These are phyloP conservation scores for Planiliza haematocheilus DNA, from an alignment of 2,113 vertebrate species.

Conservation along the genomic window DNA sequence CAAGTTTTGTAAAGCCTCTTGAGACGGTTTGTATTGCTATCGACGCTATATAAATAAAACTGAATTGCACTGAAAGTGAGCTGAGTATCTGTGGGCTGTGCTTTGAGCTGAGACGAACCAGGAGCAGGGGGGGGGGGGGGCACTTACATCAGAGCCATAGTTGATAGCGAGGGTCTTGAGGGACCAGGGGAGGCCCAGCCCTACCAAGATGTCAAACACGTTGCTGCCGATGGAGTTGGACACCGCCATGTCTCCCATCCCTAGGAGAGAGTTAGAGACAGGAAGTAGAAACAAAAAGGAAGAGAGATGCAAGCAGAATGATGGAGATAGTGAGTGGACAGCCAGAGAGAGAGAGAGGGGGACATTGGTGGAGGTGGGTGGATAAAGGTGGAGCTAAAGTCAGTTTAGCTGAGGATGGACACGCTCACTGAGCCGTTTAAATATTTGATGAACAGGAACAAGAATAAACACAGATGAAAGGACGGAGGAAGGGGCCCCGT, in stretches of 20 bases:
- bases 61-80: neutral
- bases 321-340: neutral
- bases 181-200: constrained; percentile 94
- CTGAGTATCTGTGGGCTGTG: neutral
- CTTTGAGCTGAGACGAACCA: neutral
- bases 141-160: constrained; percentile 93
- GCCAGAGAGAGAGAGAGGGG: constrained; percentile 10
- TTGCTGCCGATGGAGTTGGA: constrained; percentile 99
- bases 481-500: constrained; percentile 33
- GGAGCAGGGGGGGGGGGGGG: accelerated
- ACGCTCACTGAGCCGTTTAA: constrained; percentile 18
- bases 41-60: too few species aligned
- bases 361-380: neutral
- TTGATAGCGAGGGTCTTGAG: constrained; percentile 93
- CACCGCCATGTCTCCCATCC: constrained; percentile 97
- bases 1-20: too few species aligned
- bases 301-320: neutral
- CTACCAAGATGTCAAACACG: constrained; percentile 97
- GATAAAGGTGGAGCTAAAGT: neutral
- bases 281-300: constrained; percentile 2
- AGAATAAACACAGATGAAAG: constrained; percentile 69
- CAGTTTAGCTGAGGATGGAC: neutral
- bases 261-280: constrained; percentile 70
- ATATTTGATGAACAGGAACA: constrained; percentile 68
- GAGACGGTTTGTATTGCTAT: too few species aligned